Conservation (phyloP, 2,888 invertebrate species). For the Athetis lepigone region DNA sequence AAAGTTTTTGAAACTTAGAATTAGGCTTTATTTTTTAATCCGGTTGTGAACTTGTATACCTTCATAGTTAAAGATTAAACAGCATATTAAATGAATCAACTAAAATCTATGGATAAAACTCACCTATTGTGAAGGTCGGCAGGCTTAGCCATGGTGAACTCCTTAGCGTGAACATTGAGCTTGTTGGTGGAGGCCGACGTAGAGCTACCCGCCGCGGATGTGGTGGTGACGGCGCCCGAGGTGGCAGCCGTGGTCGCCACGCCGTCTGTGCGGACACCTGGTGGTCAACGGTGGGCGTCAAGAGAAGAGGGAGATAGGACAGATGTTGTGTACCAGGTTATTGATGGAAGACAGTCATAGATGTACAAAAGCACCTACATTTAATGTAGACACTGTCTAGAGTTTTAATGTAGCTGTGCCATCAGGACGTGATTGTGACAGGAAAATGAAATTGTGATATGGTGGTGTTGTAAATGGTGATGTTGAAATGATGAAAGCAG, state of each 20-base stretch:
- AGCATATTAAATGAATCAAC: background rate
- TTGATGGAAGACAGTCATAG: conserved; percentile 58
- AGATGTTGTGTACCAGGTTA: conserved; percentile 69
- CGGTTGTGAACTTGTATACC: background rate
- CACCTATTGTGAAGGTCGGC: conserved; percentile 88
- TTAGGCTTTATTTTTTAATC: too few species aligned
- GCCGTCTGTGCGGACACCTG: conserved; percentile 92
- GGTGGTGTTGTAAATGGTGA: conserved; percentile 21
- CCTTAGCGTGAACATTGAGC: conserved; percentile 97
- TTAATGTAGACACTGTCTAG: conserved; percentile 15
- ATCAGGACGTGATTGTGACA: conserved; percentile 38
- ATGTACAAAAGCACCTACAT: conserved; percentile 31
- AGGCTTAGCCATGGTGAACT: conserved; percentile 95
- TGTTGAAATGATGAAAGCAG: conserved; percentile 40
- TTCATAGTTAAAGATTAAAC: background rate
- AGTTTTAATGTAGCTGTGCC: conserved; percentile 14
- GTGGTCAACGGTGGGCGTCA: conserved; percentile 86
- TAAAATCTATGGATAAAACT: conserved; percentile 62
- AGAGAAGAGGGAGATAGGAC: conserved; percentile 87
- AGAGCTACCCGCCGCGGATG: conserved; percentile 72
- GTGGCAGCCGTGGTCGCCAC: conserved; percentile 76
- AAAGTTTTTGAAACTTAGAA: background rate
- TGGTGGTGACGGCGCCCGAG: conserved; percentile 68
- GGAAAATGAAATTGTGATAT: conserved; percentile 25
- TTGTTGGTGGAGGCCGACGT: conserved; percentile 87